These are phyloP conservation scores for Vesta saturnalis DNA, from an alignment of 2,888 invertebrate species.

Conservation along the genomic window DNA sequence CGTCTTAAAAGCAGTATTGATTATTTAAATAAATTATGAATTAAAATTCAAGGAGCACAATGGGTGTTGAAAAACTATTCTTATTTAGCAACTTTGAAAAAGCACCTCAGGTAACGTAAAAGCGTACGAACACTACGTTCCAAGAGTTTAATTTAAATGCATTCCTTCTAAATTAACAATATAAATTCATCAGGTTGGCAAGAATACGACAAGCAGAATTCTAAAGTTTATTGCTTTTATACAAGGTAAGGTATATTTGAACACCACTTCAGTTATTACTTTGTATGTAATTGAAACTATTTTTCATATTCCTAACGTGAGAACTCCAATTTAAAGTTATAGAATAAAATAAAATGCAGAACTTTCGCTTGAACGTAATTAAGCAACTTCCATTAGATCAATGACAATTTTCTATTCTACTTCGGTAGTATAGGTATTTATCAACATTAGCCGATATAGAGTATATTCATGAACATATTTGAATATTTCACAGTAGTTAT, in stretches of 20 bases:
- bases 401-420: background rate
- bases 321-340: too few species aligned
- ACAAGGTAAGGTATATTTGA: slow-evolving; percentile 24
- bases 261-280: slow-evolving; percentile 24
- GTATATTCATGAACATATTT: slow-evolving; percentile 15
- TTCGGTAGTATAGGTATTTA: background rate
- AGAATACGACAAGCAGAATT: slow-evolving; percentile 33
- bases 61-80: background rate
- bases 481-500: slow-evolving; percentile 28
- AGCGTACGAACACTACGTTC: slow-evolving; percentile 21
- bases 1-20: background rate
- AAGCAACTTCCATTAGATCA: background rate
- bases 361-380: background rate
- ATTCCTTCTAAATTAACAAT: slow-evolving; percentile 37
- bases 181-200: slow-evolving; percentile 35
- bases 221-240: slow-evolving; percentile 33
- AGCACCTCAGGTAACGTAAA: slow-evolving; percentile 16
- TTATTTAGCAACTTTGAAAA: slow-evolving; percentile 13
- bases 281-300: too few species aligned
- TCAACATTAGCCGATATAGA: background rate
- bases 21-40: slow-evolving; percentile 1
- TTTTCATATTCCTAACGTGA: too few species aligned
- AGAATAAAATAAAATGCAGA: background rate
- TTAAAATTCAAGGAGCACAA: background rate
- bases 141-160: slow-evolving; percentile 31